Evolutionary conservation across 2,797 vertebrate species (phyloP).

Genomic region (Masticophis lateralis): DNA sequence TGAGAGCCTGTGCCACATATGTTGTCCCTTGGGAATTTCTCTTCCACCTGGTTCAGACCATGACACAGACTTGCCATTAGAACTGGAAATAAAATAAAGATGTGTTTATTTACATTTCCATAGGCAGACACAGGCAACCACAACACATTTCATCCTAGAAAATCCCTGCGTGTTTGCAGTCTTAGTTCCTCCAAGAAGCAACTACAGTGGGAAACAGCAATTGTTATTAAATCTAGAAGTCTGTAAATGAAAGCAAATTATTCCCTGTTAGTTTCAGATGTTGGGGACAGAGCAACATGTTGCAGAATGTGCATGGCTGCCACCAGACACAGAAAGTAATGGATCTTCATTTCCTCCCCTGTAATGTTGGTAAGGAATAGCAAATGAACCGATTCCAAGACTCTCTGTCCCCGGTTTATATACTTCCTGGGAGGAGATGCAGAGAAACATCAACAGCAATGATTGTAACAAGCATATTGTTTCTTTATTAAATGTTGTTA

Average conservation of each 20-base stretch:
- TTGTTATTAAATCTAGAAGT: constrained; percentile 18
- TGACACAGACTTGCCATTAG: constrained; percentile 99
- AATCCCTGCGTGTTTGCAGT: neutral
- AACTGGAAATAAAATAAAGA: constrained; percentile 99
- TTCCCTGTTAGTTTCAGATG: constrained; percentile 10
- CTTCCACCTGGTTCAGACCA: constrained; percentile 99
- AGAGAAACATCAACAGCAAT: neutral
- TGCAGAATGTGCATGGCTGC: neutral
- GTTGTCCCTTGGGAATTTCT: constrained; percentile 92
- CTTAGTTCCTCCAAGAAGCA: constrained; percentile 14
- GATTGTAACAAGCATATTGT: neutral
- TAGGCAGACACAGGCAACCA: constrained; percentile 30
- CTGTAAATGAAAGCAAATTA: constrained; percentile 35
- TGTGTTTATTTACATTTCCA: constrained; percentile 73
- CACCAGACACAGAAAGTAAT: neutral
- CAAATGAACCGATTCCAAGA: neutral
- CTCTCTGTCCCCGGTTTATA: neutral
- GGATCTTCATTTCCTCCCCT: neutral
- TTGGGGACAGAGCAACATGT: neutral
- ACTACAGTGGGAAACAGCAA: constrained; percentile 11
- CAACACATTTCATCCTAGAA: constrained; percentile 33
- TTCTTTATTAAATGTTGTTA: neutral
- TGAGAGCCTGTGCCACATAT: constrained; percentile 98
- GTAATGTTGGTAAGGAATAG: neutral
- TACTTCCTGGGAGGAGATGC: neutral